Percentiles rank a stretch among this genome's conserved stretches.
These are phyloP conservation scores for Labeo rohita DNA, from an alignment of 2,113 vertebrate genomes.

Conservation along the genomic window DNA sequence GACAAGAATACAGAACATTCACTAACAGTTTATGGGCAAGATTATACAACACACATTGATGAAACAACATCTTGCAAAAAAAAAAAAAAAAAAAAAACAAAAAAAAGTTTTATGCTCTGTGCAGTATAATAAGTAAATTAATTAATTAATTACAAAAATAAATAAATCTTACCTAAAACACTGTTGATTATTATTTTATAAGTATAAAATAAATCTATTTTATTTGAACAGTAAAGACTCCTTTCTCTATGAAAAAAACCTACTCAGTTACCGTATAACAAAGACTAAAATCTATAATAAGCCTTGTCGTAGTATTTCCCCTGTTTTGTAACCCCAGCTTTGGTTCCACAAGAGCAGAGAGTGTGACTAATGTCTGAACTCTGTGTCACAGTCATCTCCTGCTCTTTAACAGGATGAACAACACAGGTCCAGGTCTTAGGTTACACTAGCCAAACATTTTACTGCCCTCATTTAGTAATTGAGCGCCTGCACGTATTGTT, in stretches of 20 bases:
- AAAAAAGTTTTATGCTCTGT: neutral
- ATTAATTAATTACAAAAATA: neutral
- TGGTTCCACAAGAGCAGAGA: slow-evolving; percentile 55
- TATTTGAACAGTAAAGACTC: neutral
- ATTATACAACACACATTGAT: neutral
- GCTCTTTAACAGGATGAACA: slow-evolving; percentile 10
- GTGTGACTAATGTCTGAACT: slow-evolving; percentile 55
- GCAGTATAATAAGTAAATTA: no score
- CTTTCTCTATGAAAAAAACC: neutral
- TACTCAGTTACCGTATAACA: neutral
- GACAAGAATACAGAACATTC: neutral
- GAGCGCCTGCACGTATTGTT: slow-evolving; percentile 60
- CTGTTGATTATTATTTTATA: neutral
- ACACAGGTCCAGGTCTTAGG: slow-evolving; percentile 41
- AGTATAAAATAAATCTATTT: neutral
- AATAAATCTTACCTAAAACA: neutral
- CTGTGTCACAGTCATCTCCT: slow-evolving; percentile 46
- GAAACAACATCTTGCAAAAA: neutral
- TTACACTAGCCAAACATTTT: slow-evolving; percentile 53
- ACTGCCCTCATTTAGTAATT: slow-evolving; percentile 58
- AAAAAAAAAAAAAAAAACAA: no score
- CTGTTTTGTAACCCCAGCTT: slow-evolving; percentile 24
- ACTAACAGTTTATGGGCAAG: neutral
- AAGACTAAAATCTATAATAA: slow-evolving; percentile 14
- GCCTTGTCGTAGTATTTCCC: neutral